Evolutionary conservation across 1,140 invertebrate genomes (phyloP).

Genomic region (Drosophila asahinai): DNA sequence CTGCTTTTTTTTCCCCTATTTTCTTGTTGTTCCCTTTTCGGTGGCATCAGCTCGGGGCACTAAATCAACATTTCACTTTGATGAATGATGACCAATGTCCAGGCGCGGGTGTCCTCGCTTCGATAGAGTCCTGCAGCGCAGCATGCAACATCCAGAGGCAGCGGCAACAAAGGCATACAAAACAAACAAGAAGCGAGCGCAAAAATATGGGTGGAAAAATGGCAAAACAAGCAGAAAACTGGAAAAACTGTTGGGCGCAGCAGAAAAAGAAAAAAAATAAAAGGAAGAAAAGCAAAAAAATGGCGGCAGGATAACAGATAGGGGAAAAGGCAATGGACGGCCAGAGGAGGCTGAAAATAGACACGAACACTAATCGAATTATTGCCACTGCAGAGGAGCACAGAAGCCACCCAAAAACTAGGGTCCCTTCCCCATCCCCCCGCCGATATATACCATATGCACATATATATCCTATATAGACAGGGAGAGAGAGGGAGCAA

Average conservation of each 20-base stretch:
- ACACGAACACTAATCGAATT: constrained; percentile 82
- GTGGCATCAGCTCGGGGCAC: constrained; percentile 61
- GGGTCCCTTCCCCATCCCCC: background rate
- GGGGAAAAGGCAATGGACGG: constrained; percentile 13
- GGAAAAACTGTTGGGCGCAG: constrained; percentile 59
- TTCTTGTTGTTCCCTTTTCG: constrained; percentile 10
- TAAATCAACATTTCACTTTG: constrained; percentile 84
- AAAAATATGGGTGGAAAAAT: constrained; percentile 45
- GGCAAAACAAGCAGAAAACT: constrained; percentile 58
- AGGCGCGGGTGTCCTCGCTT: constrained; percentile 70
- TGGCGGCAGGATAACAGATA: constrained; percentile 6
- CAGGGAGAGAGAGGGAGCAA: background rate
- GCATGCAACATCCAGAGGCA: constrained; percentile 50
- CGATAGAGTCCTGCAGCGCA: constrained; percentile 65
- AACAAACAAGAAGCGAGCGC: constrained; percentile 20
- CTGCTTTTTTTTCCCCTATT: background rate
- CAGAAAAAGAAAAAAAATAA: background rate
- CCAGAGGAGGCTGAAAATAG: constrained; percentile 77
- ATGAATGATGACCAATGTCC: constrained; percentile 84
- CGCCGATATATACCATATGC: constrained; percentile 2
- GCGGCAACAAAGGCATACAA: constrained; percentile 22
- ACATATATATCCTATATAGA: constrained; percentile 3
- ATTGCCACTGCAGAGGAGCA: constrained; percentile 79
- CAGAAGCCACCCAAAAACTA: constrained; percentile 38
- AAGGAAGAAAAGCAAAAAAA: too few relatives aligned